phyloP scores from a whole-genome alignment of 2,797 vertebrate genomes.

The Enteromius paludinosus region DNA sequence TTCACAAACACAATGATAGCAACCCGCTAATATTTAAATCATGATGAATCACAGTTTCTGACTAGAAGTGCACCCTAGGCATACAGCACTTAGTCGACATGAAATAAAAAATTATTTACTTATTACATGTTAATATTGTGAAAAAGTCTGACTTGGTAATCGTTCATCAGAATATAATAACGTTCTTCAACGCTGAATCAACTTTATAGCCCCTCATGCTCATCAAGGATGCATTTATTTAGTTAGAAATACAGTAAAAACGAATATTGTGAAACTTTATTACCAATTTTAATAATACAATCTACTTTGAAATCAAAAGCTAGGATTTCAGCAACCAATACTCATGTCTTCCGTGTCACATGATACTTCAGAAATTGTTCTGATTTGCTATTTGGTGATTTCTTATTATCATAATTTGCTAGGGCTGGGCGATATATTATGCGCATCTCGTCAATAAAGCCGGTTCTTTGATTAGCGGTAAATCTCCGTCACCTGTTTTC shows the following conservation, averaged over 20 bases:
- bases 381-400: not conserved
- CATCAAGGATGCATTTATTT: slow-evolving; percentile 9
- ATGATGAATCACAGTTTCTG: slow-evolving; percentile 29
- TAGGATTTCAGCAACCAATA: not conserved
- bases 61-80: slow-evolving; percentile 18
- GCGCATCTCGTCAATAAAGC: too few relatives aligned
- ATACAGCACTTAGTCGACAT: slow-evolving; percentile 16
- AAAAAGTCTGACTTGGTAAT: not conserved
- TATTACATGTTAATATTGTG: not conserved
- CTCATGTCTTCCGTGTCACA: not conserved
- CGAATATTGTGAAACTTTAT: not conserved
- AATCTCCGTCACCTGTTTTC: too few relatives aligned
- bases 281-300: not conserved
- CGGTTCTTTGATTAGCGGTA: too few relatives aligned
- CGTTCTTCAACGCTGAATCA: not conserved
- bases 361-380: not conserved
- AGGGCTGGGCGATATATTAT: too few relatives aligned
- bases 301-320: not conserved
- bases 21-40: slow-evolving; percentile 7
- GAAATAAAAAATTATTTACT: not conserved
- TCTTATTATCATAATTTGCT: not conserved
- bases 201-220: not conserved
- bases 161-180: not conserved
- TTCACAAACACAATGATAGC: slow-evolving; percentile 27
- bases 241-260: slow-evolving; percentile 6